A percentile compares a stretch with the other conserved stretches of the same genome.
Evolutionary conservation across 2,113 vertebrate genomes (phyloP).

Genomic region (Eurypyga helias): DNA sequence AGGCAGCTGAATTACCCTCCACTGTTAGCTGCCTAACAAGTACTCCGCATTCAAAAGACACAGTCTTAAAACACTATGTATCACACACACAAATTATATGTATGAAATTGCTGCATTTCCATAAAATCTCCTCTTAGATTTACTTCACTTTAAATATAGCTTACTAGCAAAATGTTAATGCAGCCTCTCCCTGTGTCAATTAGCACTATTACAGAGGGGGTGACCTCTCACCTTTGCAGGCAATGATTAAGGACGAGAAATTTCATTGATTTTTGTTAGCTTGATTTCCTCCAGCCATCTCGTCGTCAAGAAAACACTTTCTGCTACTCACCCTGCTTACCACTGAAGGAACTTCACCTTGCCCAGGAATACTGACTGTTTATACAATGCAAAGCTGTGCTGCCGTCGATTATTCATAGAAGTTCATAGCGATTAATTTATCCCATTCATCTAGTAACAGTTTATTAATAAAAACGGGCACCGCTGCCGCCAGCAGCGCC

Average conservation of each 20-base stretch:
- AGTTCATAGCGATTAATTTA: neutral
- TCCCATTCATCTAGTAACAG: neutral
- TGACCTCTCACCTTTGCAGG: neutral
- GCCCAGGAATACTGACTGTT: neutral
- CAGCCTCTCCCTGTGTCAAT: neutral
- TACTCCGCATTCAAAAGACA: neutral
- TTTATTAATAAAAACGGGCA: neutral
- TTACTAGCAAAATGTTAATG: conserved; percentile 14
- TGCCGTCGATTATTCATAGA: fast-evolving
- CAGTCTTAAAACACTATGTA: fast-evolving
- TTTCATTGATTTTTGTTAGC: conserved; percentile 14
- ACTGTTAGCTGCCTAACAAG: neutral
- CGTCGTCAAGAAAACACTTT: neutral
- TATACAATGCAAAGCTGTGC: neutral
- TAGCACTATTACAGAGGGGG: neutral
- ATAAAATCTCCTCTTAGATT: neutral
- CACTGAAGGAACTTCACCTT: neutral
- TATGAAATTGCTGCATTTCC: neutral
- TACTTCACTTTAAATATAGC: neutral
- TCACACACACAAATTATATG: too few species aligned
- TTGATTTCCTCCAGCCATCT: neutral
- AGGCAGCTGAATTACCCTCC: neutral
- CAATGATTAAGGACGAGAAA: conserved; percentile 9
- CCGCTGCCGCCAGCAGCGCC: neutral
- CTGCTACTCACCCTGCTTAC: neutral